These are phyloP conservation scores for Cromileptes altivelis DNA, from an alignment of 2,113 vertebrate genomes.

Conservation along the genomic window DNA sequence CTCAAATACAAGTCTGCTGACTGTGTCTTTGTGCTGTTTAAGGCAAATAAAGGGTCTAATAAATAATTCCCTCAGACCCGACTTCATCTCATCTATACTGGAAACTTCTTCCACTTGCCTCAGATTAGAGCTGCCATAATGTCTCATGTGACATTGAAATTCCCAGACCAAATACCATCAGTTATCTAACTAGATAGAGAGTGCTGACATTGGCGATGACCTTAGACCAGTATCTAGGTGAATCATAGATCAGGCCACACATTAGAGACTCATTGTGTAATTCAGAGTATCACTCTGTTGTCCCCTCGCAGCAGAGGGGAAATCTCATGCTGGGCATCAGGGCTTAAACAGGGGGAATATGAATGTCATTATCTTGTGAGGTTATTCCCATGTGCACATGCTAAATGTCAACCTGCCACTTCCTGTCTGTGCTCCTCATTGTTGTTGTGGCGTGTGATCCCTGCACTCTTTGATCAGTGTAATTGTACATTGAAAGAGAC, in stretches of 20 bases:
- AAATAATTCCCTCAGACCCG: too few relatives aligned
- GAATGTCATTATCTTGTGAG: neutral
- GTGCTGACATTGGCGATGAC: constrained; percentile 5
- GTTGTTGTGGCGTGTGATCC: neutral
- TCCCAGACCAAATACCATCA: neutral
- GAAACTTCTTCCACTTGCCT: neutral
- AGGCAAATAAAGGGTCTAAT: neutral
- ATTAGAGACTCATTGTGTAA: neutral
- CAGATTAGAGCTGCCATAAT: neutral
- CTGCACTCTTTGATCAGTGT: neutral
- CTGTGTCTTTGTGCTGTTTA: too few relatives aligned
- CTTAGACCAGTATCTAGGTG: neutral
- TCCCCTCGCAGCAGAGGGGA: constrained; percentile 1
- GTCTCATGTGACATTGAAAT: neutral
- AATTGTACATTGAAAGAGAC: neutral
- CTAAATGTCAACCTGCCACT: constrained; percentile 47
- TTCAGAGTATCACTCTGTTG: neutral
- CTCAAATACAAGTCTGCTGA: too few relatives aligned
- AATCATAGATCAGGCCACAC: constrained; percentile 11
- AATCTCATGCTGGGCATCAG: neutral
- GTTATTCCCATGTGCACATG: neutral
- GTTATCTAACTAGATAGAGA: neutral
- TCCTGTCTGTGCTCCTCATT: constrained; percentile 30
- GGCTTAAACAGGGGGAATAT: neutral
- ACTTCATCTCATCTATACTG: neutral